Conservation (phyloP, 2,888 invertebrate species). For the Nomada flava region DNA sequence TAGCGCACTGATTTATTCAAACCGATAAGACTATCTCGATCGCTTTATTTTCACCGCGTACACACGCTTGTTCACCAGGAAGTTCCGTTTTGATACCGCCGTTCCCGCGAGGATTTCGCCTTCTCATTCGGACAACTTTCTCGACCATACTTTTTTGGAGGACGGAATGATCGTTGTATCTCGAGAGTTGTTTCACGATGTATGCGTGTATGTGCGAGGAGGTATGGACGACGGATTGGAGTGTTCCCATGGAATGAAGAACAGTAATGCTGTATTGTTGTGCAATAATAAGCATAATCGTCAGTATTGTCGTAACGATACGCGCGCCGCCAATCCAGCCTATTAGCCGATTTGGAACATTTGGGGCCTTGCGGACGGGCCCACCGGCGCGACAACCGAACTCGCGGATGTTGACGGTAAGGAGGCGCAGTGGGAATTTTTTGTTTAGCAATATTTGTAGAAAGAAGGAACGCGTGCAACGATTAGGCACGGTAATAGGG, state of each 20-base stretch:
- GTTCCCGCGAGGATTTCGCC: no score
- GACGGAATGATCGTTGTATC: no score
- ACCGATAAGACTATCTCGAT: neutral
- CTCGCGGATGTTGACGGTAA: neutral
- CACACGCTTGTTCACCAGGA: neutral
- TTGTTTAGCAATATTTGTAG: conserved; percentile 50
- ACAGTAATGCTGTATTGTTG: conserved; percentile 17
- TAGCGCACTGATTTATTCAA: conserved; percentile 47
- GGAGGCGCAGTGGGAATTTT: no score
- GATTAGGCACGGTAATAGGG: conserved; percentile 40
- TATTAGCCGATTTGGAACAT: neutral
- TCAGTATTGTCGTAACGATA: conserved; percentile 36
- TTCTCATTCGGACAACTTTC: no score
- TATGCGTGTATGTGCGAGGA: no score
- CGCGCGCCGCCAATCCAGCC: conserved; percentile 21
- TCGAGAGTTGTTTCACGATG: no score
- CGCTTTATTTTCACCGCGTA: conserved; percentile 10
- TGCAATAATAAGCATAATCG: conserved; percentile 43
- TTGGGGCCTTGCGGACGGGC: no score
- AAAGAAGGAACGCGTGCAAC: conserved; percentile 30
- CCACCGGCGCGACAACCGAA: no score
- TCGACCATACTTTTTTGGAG: no score
- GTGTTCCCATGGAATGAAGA: no score
- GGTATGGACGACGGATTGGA: no score
- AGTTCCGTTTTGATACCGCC: neutral